Evolutionary conservation across 2,113 vertebrate species (phyloP).

Genomic region (Triplophysa rosa): DNA sequence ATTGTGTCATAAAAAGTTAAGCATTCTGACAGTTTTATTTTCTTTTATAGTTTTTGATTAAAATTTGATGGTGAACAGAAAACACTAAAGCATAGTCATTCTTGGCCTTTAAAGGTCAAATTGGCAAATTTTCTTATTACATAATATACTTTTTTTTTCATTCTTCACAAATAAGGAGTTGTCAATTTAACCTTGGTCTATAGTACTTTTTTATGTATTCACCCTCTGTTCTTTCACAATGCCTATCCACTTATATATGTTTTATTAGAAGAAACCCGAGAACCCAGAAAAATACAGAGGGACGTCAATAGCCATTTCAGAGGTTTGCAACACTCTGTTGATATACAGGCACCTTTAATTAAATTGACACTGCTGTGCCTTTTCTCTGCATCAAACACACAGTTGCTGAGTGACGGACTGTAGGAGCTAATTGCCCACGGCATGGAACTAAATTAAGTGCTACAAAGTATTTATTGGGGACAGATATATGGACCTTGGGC

Average conservation of each 20-base stretch:
- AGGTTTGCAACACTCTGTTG: slow-evolving; percentile 17
- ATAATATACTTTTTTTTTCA: background rate
- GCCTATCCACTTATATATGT: background rate
- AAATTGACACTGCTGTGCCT: slow-evolving; percentile 43
- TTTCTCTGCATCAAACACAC: slow-evolving; percentile 41
- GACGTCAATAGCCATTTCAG: slow-evolving; percentile 11
- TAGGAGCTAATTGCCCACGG: slow-evolving; percentile 57
- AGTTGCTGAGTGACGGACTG: slow-evolving; percentile 58
- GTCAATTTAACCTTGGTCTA: too few relatives aligned
- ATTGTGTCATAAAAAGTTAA: background rate
- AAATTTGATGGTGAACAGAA: background rate
- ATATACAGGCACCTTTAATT: slow-evolving; percentile 50
- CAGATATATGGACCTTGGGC: slow-evolving; percentile 51
- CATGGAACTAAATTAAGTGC: slow-evolving; percentile 58
- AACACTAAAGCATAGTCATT: background rate
- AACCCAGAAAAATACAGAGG: background rate
- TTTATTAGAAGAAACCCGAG: background rate
- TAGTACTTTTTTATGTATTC: too few relatives aligned
- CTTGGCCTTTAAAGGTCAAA: background rate
- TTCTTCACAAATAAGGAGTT: too few relatives aligned
- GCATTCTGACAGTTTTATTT: background rate
- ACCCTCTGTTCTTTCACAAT: too few relatives aligned
- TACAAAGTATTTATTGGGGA: slow-evolving; percentile 57
- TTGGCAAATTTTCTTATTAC: background rate
- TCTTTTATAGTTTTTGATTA: background rate